Conservation (phyloP, 2,797 vertebrate genomes). For the Pangasius macronema region DNA sequence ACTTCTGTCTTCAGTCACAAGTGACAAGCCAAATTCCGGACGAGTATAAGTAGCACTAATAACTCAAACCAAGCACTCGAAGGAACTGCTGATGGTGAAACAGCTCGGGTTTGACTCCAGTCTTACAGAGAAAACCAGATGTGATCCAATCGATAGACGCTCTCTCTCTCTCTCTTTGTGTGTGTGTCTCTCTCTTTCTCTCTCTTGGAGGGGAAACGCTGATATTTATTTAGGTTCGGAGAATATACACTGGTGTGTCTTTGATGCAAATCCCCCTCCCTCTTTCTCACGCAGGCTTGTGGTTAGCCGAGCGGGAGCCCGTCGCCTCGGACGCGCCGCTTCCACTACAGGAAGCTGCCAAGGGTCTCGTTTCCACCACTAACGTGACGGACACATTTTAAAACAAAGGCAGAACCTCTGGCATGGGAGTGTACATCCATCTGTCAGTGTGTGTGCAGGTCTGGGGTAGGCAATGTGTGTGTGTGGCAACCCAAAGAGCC, state of each 20-base stretch:
- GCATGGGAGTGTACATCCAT: slow-evolving; percentile 19
- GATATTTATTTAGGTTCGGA: slow-evolving; percentile 43
- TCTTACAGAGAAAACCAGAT: slow-evolving; percentile 31
- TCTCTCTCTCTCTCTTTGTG: slow-evolving; percentile 14
- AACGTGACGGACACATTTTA: slow-evolving; percentile 37
- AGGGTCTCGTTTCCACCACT: slow-evolving; percentile 30
- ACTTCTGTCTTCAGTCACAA: neutral
- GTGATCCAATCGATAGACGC: slow-evolving; percentile 41
- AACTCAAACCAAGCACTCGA: neutral
- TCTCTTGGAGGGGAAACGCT: slow-evolving; percentile 20
- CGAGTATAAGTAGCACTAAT: neutral
- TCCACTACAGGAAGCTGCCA: slow-evolving; percentile 26
- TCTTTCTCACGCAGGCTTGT: slow-evolving; percentile 50
- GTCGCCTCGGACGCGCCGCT: slow-evolving; percentile 15
- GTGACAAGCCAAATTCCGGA: neutral
- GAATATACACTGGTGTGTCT: slow-evolving; percentile 39
- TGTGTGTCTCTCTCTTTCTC: slow-evolving; percentile 5
- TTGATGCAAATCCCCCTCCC: slow-evolving; percentile 47
- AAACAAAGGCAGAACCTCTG: slow-evolving; percentile 26
- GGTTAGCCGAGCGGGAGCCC: slow-evolving; percentile 37
- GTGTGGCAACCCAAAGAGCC: neutral
- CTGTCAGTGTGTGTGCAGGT: slow-evolving; percentile 26
- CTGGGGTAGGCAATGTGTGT: neutral
- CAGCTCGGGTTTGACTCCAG: slow-evolving; percentile 3
- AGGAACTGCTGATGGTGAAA: slow-evolving; percentile 6